These are phyloP conservation scores for Meiosimyza platycephala DNA, from an alignment of 2,888 invertebrate species.

Conservation along the genomic window DNA sequence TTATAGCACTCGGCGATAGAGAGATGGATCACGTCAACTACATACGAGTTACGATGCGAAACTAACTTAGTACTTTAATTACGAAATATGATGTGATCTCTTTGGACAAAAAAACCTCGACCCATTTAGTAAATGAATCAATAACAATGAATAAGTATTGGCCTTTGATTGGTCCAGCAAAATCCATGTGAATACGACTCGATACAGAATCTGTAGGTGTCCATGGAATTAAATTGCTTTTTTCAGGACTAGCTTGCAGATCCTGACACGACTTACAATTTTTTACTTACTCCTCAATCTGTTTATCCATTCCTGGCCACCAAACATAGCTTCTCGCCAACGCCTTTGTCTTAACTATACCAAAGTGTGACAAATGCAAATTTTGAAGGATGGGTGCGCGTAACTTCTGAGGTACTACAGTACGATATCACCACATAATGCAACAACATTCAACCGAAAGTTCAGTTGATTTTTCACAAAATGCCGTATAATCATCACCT, in stretches of 20 bases:
- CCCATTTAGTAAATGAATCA: conserved; percentile 41
- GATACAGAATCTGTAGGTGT: conserved; percentile 34
- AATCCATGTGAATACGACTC: conserved; percentile 40
- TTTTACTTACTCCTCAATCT: conserved; percentile 37
- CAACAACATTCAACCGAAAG: conserved; percentile 40
- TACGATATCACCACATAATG: conserved; percentile 36
- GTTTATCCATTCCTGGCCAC: too few species aligned
- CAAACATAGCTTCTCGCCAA: conserved; percentile 35
- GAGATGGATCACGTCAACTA: too few species aligned
- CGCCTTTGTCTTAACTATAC: conserved; percentile 41
- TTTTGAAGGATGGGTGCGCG: conserved; percentile 19
- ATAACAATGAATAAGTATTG: conserved; percentile 36
- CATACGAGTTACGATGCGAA: too few species aligned
- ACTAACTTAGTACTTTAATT: conserved; percentile 32
- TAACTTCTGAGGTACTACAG: conserved; percentile 26
- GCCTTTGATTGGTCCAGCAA: conserved; percentile 40
- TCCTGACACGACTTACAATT: conserved; percentile 40
- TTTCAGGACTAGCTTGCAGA: conserved; percentile 39
- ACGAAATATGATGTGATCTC: conserved; percentile 37
- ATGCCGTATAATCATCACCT: conserved; percentile 19
- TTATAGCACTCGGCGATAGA: too few species aligned
- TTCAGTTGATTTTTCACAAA: conserved; percentile 33
- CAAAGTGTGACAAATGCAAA: conserved; percentile 39
- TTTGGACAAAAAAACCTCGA: conserved; percentile 43
- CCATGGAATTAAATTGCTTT: conserved; percentile 38